Percentiles rank a stretch among this genome's conserved stretches.
Evolutionary conservation across 1,140 invertebrate species (phyloP).

Genomic region (Hycleus phaleratus): DNA sequence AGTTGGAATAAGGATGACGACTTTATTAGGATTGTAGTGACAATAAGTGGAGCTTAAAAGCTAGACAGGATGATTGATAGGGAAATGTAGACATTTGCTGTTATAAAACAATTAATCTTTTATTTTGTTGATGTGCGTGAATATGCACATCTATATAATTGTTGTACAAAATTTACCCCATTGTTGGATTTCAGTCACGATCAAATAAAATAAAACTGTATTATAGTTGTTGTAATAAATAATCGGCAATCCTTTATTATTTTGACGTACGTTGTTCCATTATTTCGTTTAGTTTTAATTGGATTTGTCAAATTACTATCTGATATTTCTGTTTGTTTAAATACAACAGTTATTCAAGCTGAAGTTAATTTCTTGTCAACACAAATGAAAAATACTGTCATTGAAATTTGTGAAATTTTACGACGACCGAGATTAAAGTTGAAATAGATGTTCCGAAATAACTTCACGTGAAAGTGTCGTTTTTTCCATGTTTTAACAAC

Average conservation of each 20-base stretch:
- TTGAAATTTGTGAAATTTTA: no score
- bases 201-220: conserved; percentile 12
- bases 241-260: background rate
- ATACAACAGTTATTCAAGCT: no score
- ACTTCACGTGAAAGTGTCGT: no score
- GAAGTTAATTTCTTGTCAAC: no score
- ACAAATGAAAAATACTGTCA: no score
- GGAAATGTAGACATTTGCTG: conserved; percentile 4
- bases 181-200: conserved; percentile 8
- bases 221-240: conserved; percentile 4
- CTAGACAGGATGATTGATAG: conserved; percentile 3
- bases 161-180: background rate
- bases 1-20: no score
- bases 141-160: conserved; percentile 6
- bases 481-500: no score
- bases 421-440: no score
- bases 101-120: conserved; percentile 14
- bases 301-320: background rate
- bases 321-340: background rate
- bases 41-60: no score
- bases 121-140: conserved; percentile 2
- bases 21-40: no score
- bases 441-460: no score
- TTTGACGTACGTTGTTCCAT: background rate
- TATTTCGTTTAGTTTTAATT: background rate